Conservation (phyloP, 2,888 invertebrate genomes). For the Gerris lacustris region DNA sequence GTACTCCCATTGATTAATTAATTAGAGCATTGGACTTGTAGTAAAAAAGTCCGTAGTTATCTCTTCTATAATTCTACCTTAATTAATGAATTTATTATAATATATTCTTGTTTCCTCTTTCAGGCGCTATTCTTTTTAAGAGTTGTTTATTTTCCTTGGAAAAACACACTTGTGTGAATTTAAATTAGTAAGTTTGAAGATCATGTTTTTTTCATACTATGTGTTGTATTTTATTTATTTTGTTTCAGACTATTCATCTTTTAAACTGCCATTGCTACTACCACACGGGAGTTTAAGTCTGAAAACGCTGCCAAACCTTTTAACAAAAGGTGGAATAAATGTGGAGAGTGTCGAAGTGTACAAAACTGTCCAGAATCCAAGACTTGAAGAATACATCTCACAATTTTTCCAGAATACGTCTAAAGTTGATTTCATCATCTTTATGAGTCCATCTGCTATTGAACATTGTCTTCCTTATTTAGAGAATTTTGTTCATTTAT, state of each 20-base stretch:
- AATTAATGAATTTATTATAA: no score
- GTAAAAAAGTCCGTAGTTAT: no score
- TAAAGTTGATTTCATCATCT: not conserved
- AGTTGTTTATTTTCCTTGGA: no score
- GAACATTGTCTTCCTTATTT: not conserved
- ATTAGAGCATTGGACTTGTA: no score
- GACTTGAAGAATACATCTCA: not conserved
- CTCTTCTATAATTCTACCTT: no score
- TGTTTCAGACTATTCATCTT: not conserved
- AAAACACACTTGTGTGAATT: no score
- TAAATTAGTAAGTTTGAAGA: not conserved
- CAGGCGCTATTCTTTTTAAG: no score
- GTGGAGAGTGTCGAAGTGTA: not conserved
- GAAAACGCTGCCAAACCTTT: not conserved
- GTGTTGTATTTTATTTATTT: not conserved
- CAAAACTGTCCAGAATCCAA: not conserved
- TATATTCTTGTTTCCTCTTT: no score
- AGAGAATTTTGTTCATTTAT: not conserved
- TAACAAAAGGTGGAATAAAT: not conserved
- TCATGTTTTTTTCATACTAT: not conserved
- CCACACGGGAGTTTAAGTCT: not conserved
- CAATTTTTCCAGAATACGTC: not conserved
- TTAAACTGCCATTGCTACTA: not conserved
- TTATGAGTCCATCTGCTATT: not conserved
- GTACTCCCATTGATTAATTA: no score